Evolutionary conservation across 2,797 vertebrate genomes (phyloP).

Genomic region (Novumbra hubbsi): DNA sequence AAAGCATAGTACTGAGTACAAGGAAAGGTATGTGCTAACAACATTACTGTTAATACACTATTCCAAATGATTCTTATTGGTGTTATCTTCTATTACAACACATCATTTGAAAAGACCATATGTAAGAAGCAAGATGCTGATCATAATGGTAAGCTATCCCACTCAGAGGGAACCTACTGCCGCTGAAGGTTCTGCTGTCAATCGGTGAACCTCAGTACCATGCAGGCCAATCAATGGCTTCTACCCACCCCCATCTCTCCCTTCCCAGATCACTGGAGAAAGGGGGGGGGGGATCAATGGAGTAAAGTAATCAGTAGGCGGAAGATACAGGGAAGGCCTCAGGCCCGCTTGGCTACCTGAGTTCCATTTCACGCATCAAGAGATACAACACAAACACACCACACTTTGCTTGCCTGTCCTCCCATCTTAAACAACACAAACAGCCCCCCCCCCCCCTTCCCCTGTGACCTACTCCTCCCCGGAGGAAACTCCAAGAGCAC

Average conservation of each 20-base stretch:
- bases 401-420: slow-evolving; percentile 54
- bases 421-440: slow-evolving; percentile 69
- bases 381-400: slow-evolving; percentile 74
- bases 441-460: slow-evolving; percentile 49
- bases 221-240: slow-evolving; percentile 67
- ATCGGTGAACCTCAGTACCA: slow-evolving; percentile 63
- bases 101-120: slow-evolving; percentile 37
- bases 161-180: slow-evolving; percentile 51
- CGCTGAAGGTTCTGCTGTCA: slow-evolving; percentile 65
- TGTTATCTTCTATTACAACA: slow-evolving; percentile 5
- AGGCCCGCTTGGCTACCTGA: slow-evolving; percentile 73
- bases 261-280: slow-evolving; percentile 70
- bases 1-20: too few relatives aligned
- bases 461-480: slow-evolving; percentile 64
- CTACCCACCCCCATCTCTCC: slow-evolving; percentile 15
- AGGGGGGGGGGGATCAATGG: slow-evolving; percentile 77
- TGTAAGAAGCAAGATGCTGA: slow-evolving; percentile 38
- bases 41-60: slow-evolving; percentile 16
- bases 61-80: slow-evolving; percentile 20
- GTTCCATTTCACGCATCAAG: slow-evolving; percentile 80
- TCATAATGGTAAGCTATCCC: slow-evolving; percentile 42
- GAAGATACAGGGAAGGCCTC: slow-evolving; percentile 72
- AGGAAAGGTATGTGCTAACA: slow-evolving; percentile 27
- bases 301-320: slow-evolving; percentile 76
- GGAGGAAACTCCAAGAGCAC: slow-evolving; percentile 71